These are phyloP conservation scores for Puffinus mauretanicus DNA, from an alignment of 2,113 vertebrate species.

Conservation along the genomic window DNA sequence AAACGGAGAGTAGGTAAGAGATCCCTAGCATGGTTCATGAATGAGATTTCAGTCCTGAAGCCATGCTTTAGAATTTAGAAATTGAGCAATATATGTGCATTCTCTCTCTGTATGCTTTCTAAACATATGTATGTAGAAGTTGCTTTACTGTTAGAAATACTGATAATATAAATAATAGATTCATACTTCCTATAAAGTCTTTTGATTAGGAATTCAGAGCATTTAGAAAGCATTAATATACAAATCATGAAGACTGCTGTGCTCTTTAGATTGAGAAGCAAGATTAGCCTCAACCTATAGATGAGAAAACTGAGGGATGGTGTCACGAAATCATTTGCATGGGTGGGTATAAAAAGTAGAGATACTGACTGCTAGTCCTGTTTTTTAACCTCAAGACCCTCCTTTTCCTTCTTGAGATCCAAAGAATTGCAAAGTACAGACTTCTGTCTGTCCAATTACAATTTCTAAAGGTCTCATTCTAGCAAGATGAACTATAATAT, in stretches of 20 bases:
- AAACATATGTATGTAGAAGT: background rate
- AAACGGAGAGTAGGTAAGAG: conserved; percentile 55
- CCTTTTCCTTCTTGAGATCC: conserved; percentile 15
- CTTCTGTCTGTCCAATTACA: conserved; percentile 38
- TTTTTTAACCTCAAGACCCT: conserved; percentile 4
- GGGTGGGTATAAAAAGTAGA: background rate
- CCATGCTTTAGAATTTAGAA: conserved; percentile 33
- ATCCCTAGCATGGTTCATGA: conserved; percentile 37
- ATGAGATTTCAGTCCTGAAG: conserved; percentile 52
- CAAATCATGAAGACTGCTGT: conserved; percentile 5
- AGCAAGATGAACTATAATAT: conserved; percentile 38
- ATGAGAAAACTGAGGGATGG: background rate
- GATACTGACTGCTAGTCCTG: background rate
- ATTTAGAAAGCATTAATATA: background rate
- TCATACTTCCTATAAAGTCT: background rate
- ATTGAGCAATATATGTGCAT: background rate
- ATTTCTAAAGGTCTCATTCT: conserved; percentile 54
- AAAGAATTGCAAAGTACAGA: conserved; percentile 48
- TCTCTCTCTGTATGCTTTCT: background rate
- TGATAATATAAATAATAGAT: conserved; percentile 38
- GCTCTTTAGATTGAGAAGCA: background rate
- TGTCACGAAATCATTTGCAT: background rate
- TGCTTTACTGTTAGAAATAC: conserved; percentile 2
- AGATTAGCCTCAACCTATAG: background rate
- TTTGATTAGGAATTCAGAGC: conserved; percentile 32